Evolutionary conservation across 2,888 invertebrate species (phyloP), one percentile per base, ranked within the genome.

Genomic region (Tricholauxania praeusta): DNA sequence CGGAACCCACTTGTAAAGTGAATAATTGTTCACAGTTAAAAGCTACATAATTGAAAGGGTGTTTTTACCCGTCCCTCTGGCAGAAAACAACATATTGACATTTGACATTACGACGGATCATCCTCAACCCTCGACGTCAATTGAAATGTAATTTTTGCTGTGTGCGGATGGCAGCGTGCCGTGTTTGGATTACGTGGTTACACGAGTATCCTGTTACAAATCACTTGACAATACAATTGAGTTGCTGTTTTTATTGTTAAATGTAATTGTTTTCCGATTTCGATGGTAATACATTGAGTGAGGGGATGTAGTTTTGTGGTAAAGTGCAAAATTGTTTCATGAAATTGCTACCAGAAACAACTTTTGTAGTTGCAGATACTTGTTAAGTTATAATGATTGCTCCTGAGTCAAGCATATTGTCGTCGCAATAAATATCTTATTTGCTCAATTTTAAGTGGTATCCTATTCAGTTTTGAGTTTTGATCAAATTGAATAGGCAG

Each of bases 181-280:
- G 17, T 19, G 47, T 3, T 57, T 53, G 53, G 70, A 63, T 70
- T 70, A 79, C 81, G 82, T 82, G 86, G 84, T 85, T 85, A 83
- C 87, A 86, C 86, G 86, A 81, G 81, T 86, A 86, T 86, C 86
- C 82, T 82, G 84, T 86, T 86, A 82, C 87, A 84, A 85, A 85
- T 84, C 85, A 83, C 78, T 80, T 81, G 82, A 79, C 81, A 81
- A 82, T 80, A 81, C 75, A 78, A 78, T 80, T 78, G 74, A 65
- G 70, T 73, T 79, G 77, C 78, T 79, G 68, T 80, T 81, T 79
- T 75, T 80, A 76, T 80, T 80, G 77, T 83, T 82, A 79, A 80
- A 81, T 80, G 80, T 82, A 81, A 80, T 83, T 83, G 80, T 82
- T 80, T 65, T 57, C 19, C 68, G 51, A 68, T 68, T 59, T 49